These are phyloP conservation scores for Pseudomyrmex dendroicus DNA, from an alignment of 1,140 invertebrate genomes.

Conservation along the genomic window DNA sequence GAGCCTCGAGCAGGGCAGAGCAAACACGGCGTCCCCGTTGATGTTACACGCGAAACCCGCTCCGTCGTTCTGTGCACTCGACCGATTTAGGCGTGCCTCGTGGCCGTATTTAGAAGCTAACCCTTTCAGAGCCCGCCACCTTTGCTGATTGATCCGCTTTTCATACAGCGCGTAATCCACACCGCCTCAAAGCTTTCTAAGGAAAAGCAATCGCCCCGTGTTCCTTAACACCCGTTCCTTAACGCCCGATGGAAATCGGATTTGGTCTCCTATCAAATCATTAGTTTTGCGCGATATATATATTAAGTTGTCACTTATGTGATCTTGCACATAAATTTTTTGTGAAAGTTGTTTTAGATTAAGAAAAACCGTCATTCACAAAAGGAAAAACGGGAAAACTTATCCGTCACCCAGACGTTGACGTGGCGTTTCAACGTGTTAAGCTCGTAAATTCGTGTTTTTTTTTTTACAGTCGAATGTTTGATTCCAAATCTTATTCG, in stretches of 20 bases:
- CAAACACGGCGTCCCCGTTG: conserved; percentile 74
- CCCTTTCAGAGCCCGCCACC: conserved; percentile 71
- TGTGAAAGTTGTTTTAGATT: too few relatives aligned
- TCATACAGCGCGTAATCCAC: background rate
- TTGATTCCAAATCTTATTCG: conserved; percentile 18
- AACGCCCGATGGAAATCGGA: too few relatives aligned
- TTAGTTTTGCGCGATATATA: too few relatives aligned
- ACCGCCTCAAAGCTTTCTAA: conserved; percentile 10
- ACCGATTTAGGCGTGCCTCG: conserved; percentile 31
- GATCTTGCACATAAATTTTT: too few relatives aligned
- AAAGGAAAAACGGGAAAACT: too few relatives aligned
- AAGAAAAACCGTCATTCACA: too few relatives aligned
- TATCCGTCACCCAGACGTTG: too few relatives aligned
- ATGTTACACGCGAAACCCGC: conserved; percentile 69
- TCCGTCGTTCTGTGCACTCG: conserved; percentile 24
- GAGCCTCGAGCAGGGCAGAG: conserved; percentile 72
- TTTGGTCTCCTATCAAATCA: too few relatives aligned
- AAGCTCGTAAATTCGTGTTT: conserved; percentile 24
- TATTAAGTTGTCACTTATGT: too few relatives aligned
- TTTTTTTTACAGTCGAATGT: background rate
- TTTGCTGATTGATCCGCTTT: conserved; percentile 58
- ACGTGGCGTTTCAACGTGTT: background rate
- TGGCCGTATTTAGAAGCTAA: conserved; percentile 44
- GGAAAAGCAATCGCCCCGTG: background rate
- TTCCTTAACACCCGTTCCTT: too few relatives aligned